Percentiles rank a stretch among this genome's conserved stretches.
Evolutionary conservation across 2,797 vertebrate genomes (phyloP).

Genomic region (Simalia tracyae): DNA sequence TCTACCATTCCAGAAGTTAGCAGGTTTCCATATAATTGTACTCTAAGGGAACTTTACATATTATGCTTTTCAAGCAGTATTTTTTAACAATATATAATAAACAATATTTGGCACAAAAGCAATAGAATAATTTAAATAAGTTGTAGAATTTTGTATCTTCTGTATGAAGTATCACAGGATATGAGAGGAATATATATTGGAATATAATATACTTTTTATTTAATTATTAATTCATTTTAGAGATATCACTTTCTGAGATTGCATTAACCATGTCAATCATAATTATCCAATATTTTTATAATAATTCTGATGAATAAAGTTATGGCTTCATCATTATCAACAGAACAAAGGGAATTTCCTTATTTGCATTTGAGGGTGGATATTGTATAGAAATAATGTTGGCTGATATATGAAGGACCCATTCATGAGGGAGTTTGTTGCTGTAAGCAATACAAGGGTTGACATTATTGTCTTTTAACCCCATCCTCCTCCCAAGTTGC

Average conservation of each 20-base stretch:
- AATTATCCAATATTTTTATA: background rate
- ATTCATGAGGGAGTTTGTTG: background rate
- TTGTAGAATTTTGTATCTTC: conserved; percentile 3
- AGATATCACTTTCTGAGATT: background rate
- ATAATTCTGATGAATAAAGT: background rate
- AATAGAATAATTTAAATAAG: conserved; percentile 9
- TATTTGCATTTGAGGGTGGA: background rate
- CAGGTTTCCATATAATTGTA: background rate
- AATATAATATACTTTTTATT: background rate
- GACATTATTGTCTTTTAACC: background rate
- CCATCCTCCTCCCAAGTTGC: background rate
- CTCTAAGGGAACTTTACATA: conserved; percentile 17
- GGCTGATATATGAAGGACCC: background rate
- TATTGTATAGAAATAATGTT: background rate
- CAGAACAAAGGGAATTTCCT: background rate
- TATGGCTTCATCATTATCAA: background rate
- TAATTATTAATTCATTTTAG: background rate
- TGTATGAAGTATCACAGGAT: background rate
- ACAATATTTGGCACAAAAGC: background rate
- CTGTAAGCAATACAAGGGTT: background rate
- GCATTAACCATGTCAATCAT: background rate
- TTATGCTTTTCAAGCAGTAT: conserved; percentile 30
- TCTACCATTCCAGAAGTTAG: conserved; percentile 1
- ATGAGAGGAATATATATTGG: background rate
- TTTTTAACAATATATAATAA: conserved; percentile 33